Evolutionary conservation across 2,888 invertebrate species (phyloP).

Genomic region (Carterocephalus palaemon): DNA sequence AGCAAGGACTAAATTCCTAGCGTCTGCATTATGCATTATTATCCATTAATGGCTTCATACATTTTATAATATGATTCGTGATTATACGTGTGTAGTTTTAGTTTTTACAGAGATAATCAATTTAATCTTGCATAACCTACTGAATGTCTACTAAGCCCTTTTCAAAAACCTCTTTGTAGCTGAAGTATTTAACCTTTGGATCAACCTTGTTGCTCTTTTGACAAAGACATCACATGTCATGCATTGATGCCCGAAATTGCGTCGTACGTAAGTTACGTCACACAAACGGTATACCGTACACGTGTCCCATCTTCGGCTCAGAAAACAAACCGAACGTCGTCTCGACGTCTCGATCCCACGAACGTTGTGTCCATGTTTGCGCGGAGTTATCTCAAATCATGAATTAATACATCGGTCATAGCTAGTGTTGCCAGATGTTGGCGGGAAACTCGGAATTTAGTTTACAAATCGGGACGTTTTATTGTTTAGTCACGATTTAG

Average conservation of each 20-base stretch:
- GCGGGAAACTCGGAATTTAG: too few species aligned
- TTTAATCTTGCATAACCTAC: too few species aligned
- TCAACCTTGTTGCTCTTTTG: not conserved
- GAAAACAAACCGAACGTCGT: slow-evolving; percentile 41
- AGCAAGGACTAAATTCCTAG: too few species aligned
- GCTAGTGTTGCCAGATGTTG: too few species aligned
- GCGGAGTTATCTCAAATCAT: slow-evolving; percentile 54
- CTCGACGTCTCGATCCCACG: slow-evolving; percentile 42
- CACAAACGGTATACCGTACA: slow-evolving; percentile 29
- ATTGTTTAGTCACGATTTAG: too few species aligned
- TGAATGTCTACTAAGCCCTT: slow-evolving; percentile 3
- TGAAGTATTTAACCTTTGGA: slow-evolving; percentile 18
- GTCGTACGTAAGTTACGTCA: slow-evolving; percentile 27
- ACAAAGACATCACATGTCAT: slow-evolving; percentile 9
- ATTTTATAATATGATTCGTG: too few species aligned
- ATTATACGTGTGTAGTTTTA: too few species aligned
- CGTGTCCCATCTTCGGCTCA: slow-evolving; percentile 36
- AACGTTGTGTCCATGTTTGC: slow-evolving; percentile 37
- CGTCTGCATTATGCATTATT: too few species aligned
- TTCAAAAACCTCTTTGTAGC: slow-evolving; percentile 23
- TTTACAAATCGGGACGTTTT: too few species aligned
- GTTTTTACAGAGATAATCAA: too few species aligned
- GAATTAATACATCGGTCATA: slow-evolving; percentile 55
- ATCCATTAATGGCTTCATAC: too few species aligned
- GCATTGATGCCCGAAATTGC: slow-evolving; percentile 5